These are phyloP conservation scores for Anas platyrhynchos DNA, from an alignment of 2,113 vertebrate species.

Conservation along the genomic window DNA sequence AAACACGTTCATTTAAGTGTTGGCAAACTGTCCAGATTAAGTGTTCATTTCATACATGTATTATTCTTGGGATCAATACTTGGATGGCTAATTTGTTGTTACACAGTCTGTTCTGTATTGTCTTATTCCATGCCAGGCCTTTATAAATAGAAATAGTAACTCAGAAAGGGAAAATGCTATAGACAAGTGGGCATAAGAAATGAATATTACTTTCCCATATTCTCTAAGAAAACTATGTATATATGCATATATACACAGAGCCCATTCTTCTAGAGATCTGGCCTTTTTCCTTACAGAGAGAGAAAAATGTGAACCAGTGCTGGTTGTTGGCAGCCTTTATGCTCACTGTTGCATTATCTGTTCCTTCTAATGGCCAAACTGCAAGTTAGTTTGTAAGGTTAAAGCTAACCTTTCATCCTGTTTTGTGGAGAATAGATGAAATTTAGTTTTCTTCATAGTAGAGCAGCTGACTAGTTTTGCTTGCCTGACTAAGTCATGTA, in stretches of 20 bases:
- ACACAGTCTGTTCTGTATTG: not conserved
- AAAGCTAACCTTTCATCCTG: not conserved
- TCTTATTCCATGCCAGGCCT: not conserved
- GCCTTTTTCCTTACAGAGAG: not conserved
- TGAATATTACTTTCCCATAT: not conserved
- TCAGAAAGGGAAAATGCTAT: not conserved
- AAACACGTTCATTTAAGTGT: not conserved
- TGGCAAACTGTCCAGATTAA: not conserved
- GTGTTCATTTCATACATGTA: not conserved
- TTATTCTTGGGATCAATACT: not conserved
- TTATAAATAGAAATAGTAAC: not conserved
- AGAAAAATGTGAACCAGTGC: not conserved
- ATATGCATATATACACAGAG: not conserved
- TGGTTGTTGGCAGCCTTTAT: not conserved
- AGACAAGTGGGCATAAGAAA: not conserved
- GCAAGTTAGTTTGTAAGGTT: not conserved
- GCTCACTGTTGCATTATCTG: not conserved
- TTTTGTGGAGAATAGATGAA: not conserved
- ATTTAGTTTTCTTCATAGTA: not conserved
- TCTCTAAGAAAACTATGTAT: not conserved
- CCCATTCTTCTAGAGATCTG: not conserved
- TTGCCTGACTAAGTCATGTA: not conserved
- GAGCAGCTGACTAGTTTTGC: not conserved
- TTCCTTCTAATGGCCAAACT: not conserved
- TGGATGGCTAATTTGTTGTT: not conserved